phyloP scores from a whole-genome alignment of 2,113 vertebrate genomes.

The Falco punctatus region DNA sequence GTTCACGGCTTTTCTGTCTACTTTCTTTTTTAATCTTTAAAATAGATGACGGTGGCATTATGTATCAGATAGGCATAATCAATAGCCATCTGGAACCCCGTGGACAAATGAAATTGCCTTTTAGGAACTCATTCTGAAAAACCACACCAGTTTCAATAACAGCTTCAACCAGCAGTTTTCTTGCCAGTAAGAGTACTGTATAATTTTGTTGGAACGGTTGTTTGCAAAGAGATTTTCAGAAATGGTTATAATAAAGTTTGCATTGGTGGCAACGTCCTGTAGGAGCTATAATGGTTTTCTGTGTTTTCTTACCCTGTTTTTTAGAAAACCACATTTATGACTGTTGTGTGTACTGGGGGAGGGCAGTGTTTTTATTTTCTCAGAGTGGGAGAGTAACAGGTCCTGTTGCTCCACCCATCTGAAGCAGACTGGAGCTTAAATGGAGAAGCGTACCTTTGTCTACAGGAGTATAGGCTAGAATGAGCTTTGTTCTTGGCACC shows the following conservation, averaged over 20 bases:
- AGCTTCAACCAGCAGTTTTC: slow-evolving; percentile 48
- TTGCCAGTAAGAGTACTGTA: slow-evolving; percentile 52
- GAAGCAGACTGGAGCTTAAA: neutral
- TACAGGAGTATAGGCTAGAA: neutral
- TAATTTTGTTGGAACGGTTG: slow-evolving; percentile 55
- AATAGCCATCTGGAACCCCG: slow-evolving; percentile 45
- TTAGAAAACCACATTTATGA: slow-evolving; percentile 24
- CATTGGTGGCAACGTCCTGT: neutral
- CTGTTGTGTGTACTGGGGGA: neutral
- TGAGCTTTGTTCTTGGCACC: slow-evolving; percentile 32
- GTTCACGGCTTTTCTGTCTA: neutral
- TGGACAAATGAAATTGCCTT: slow-evolving; percentile 51
- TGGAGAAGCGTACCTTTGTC: neutral
- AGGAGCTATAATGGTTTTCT: neutral
- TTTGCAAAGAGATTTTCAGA: slow-evolving; percentile 33
- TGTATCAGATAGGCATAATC: slow-evolving; percentile 45
- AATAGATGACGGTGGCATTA: slow-evolving; percentile 20
- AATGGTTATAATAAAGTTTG: slow-evolving; percentile 24
- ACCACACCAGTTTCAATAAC: slow-evolving; percentile 47
- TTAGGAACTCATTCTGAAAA: slow-evolving; percentile 43
- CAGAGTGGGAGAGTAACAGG: neutral
- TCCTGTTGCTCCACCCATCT: neutral
- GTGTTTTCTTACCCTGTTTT: slow-evolving; percentile 13
- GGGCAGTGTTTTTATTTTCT: neutral
- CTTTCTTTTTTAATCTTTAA: slow-evolving; percentile 18